Percentiles rank a stretch among this genome's conserved stretches.
Evolutionary conservation across 2,797 vertebrate species (phyloP).

Genomic region (Miichthys miiuy): DNA sequence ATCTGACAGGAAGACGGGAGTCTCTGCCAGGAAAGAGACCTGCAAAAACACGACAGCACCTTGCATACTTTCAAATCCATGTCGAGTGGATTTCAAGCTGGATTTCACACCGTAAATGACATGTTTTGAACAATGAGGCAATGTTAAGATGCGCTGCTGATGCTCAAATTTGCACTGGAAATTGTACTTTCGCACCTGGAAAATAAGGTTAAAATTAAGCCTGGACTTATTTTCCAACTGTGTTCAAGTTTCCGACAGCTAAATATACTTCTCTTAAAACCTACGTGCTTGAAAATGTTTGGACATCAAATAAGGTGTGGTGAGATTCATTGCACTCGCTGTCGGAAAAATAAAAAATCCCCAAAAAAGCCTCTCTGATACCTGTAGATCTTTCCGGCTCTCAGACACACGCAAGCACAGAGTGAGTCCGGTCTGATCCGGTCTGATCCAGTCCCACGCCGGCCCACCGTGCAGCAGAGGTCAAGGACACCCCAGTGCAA

Average conservation of each 20-base stretch:
- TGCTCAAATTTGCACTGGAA: constrained; percentile 1
- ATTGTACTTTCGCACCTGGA: constrained; percentile 17
- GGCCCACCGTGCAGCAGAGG: constrained; percentile 55
- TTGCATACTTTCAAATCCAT: constrained; percentile 16
- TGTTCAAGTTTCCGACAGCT: constrained; percentile 17
- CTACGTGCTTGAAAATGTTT: constrained; percentile 12
- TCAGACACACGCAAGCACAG: constrained; percentile 26
- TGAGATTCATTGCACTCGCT: constrained; percentile 39
- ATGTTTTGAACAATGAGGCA: constrained; percentile 1
- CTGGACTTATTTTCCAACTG: background rate
- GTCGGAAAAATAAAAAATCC: constrained; percentile 37
- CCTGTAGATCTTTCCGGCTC: constrained; percentile 49
- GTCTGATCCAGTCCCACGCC: constrained; percentile 72
- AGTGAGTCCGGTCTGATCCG: constrained; percentile 60
- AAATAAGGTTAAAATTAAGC: constrained; percentile 5
- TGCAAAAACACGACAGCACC: constrained; percentile 35
- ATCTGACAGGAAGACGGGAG: constrained; percentile 46
- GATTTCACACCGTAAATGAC: background rate
- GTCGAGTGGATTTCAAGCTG: background rate
- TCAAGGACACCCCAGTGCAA: constrained; percentile 73
- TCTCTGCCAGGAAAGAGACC: constrained; percentile 53
- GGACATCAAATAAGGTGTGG: constrained; percentile 31
- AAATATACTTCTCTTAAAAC: constrained; percentile 20
- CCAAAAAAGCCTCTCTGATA: constrained; percentile 44
- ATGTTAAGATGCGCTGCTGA: background rate